Percentiles rank a stretch among this genome's conserved stretches.
These are phyloP conservation scores for Carassius auratus DNA, from an alignment of 2,113 vertebrate genomes.

Conservation along the genomic window DNA sequence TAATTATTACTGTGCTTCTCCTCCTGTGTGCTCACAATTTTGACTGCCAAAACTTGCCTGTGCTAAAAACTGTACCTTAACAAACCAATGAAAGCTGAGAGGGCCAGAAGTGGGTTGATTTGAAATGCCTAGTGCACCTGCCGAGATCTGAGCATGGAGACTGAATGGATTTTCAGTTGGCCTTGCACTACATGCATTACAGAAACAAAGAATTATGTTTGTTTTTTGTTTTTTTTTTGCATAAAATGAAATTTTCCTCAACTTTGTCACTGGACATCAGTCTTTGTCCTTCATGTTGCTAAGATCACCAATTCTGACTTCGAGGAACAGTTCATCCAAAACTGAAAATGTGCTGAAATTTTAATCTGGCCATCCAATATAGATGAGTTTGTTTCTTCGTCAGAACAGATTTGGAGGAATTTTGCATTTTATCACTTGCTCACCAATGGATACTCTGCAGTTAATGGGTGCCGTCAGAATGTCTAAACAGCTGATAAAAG, in stretches of 20 bases:
- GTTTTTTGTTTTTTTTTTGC: no score
- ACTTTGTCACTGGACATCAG: not conserved
- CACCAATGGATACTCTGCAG: no score
- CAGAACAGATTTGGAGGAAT: no score
- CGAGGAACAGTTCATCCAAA: no score
- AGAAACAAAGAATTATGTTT: no score
- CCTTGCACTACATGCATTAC: not conserved
- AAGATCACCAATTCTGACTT: not conserved
- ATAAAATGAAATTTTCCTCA: not conserved
- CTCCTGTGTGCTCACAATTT: not conserved
- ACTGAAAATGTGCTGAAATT: no score
- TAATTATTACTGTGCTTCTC: not conserved
- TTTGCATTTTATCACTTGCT: no score
- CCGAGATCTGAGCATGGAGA: not conserved
- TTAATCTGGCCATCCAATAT: no score
- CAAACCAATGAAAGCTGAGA: not conserved
- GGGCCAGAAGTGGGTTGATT: not conserved
- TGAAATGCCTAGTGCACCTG: constrained; percentile 1
- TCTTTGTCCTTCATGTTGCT: not conserved
- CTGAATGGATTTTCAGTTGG: constrained; percentile 4
- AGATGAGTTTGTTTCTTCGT: no score
- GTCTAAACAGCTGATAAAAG: no score
- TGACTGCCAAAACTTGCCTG: constrained; percentile 20
- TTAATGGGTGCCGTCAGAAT: no score
- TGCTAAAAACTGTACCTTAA: constrained; percentile 20